Evolutionary conservation across 2,797 vertebrate genomes (phyloP).

Genomic region (Glyptemys insculpta): DNA sequence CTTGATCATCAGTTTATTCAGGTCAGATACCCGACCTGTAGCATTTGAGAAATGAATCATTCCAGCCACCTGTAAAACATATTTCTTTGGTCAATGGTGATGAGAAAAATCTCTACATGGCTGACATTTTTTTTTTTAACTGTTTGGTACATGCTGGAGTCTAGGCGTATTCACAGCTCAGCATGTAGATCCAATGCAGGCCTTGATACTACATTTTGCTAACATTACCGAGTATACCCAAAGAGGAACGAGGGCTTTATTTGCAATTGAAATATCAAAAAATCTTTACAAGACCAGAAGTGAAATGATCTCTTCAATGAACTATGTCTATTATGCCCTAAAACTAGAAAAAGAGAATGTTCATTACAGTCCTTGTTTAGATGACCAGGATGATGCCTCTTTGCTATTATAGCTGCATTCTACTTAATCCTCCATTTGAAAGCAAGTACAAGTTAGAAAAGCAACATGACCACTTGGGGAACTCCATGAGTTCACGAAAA

Average conservation of each 20-base stretch:
- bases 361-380: not conserved
- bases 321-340: not conserved
- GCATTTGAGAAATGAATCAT: slow-evolving; percentile 93
- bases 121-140: not conserved
- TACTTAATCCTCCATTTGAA: not conserved
- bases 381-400: not conserved
- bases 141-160: not conserved
- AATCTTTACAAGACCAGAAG: not conserved
- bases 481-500: rapidly evolving
- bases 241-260: not conserved
- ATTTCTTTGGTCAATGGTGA: not conserved
- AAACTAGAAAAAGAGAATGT: not conserved
- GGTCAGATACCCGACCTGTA: slow-evolving; percentile 87
- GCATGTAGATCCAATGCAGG: not conserved
- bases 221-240: not conserved
- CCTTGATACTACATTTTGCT: not conserved
- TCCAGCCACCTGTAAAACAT: slow-evolving; percentile 88
- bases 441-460: not conserved
- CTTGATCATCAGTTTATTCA: slow-evolving; percentile 91
- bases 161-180: not conserved
- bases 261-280: not conserved
- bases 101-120: not conserved
- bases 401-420: not conserved
- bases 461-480: not conserved
- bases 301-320: slow-evolving; percentile 18